phyloP scores from a whole-genome alignment of 1,140 invertebrate species.

The Chelonus insularis region DNA sequence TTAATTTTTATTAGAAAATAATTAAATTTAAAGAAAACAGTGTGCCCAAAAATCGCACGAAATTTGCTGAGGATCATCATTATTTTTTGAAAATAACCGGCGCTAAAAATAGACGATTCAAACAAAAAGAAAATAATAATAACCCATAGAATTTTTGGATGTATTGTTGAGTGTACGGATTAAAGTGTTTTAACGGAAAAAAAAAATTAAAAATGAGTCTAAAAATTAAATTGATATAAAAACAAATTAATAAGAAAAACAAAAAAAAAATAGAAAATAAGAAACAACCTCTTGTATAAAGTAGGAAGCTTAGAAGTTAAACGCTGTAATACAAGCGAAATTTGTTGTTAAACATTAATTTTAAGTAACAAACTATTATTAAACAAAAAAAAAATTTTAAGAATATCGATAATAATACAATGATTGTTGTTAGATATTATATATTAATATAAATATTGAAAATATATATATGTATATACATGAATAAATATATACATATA shows the following conservation, averaged over 20 bases:
- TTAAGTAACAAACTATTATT: slow-evolving; percentile 18
- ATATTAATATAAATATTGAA: too few relatives aligned
- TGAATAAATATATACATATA: background rate
- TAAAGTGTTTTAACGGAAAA: too few relatives aligned
- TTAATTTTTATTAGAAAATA: background rate
- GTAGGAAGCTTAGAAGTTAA: background rate
- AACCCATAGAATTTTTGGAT: too few relatives aligned
- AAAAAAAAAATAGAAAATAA: slow-evolving; percentile 19
- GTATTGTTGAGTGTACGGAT: too few relatives aligned
- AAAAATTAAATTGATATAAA: slow-evolving; percentile 22
- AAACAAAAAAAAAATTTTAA: slow-evolving; percentile 14
- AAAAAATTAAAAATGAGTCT: too few relatives aligned
- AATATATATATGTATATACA: background rate
- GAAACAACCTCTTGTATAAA: slow-evolving; percentile 25
- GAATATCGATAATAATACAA: background rate
- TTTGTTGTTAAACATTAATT: slow-evolving; percentile 14
- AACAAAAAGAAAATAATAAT: too few relatives aligned
- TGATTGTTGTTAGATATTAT: background rate
- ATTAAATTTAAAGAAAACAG: background rate
- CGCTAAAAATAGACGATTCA: too few relatives aligned
- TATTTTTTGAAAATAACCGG: background rate
- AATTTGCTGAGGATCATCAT: slow-evolving; percentile 42
- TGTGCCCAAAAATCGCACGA: slow-evolving; percentile 43
- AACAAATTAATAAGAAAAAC: background rate
- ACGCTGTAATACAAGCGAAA: slow-evolving; percentile 18